These are phyloP conservation scores for Ctena decussata DNA, from an alignment of 2,888 invertebrate genomes.

Conservation along the genomic window DNA sequence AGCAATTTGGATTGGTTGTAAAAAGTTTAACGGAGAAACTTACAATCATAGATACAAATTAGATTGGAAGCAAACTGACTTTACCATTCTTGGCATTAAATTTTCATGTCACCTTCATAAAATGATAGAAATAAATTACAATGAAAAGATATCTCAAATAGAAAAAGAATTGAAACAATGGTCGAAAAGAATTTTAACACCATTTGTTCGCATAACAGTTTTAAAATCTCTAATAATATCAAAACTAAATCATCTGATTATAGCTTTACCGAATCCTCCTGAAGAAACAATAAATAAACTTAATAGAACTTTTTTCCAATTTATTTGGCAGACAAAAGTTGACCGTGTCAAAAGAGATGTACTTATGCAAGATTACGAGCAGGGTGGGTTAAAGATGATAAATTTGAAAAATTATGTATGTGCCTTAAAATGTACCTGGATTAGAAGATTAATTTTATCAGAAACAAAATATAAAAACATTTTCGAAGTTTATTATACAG, in stretches of 20 bases:
- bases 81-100: neutral
- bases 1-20: neutral
- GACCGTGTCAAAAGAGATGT: neutral
- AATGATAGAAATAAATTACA: neutral
- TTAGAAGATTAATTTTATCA: too few relatives aligned
- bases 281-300: neutral
- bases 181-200: neutral
- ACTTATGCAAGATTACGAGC: neutral
- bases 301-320: neutral
- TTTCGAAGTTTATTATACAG: too few relatives aligned
- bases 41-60: neutral
- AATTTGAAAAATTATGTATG: too few relatives aligned
- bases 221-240: neutral
- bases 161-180: neutral
- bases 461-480: too few relatives aligned
- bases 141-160: neutral
- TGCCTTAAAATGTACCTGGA: too few relatives aligned
- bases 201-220: neutral
- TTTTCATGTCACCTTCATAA: neutral
- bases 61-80: neutral
- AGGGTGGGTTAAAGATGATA: too few relatives aligned
- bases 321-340: neutral
- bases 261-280: neutral
- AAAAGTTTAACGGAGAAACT: neutral
- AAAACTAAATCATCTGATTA: neutral